A percentile compares a stretch with the other conserved stretches of the same genome.
These are phyloP conservation scores for Laothoe populi DNA, from an alignment of 2,888 invertebrate genomes.

Conservation along the genomic window DNA sequence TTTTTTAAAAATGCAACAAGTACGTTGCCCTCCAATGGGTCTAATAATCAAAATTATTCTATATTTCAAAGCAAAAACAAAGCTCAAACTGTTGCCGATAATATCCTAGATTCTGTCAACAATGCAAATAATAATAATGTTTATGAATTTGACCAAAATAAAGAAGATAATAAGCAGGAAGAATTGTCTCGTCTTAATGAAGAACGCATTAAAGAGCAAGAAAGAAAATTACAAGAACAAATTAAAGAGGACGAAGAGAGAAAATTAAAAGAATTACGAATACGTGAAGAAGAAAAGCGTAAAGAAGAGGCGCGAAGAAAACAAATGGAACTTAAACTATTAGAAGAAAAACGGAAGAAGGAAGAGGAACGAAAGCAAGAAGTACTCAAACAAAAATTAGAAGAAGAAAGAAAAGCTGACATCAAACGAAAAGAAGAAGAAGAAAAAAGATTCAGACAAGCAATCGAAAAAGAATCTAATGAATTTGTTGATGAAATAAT, in stretches of 20 bases:
- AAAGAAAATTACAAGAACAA: slow-evolving; percentile 48
- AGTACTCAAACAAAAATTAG: slow-evolving; percentile 60
- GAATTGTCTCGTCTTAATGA: slow-evolving; percentile 46
- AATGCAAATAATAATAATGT: slow-evolving; percentile 46
- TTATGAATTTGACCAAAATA: slow-evolving; percentile 65
- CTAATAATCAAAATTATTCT: slow-evolving; percentile 56
- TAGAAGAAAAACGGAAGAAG: slow-evolving; percentile 55
- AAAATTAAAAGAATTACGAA: slow-evolving; percentile 43
- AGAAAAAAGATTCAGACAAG: slow-evolving; percentile 62
- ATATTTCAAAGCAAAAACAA: slow-evolving; percentile 74
- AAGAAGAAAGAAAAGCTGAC: slow-evolving; percentile 66
- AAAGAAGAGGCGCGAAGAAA: slow-evolving; percentile 44
- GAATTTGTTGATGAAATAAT: slow-evolving; percentile 63
- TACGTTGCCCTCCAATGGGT: slow-evolving; percentile 43
- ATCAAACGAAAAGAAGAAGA: slow-evolving; percentile 65
- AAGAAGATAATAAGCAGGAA: slow-evolving; percentile 44
- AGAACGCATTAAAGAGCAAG: slow-evolving; percentile 52
- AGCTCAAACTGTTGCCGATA: slow-evolving; percentile 63
- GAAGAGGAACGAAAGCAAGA: slow-evolving; percentile 63
- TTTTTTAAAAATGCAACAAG: slow-evolving; percentile 68
- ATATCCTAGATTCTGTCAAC: slow-evolving; percentile 63
- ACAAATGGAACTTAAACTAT: slow-evolving; percentile 43
- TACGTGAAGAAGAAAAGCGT: slow-evolving; percentile 42
- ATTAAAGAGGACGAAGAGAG: slow-evolving; percentile 45
- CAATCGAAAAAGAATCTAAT: slow-evolving; percentile 66